phyloP scores from a whole-genome alignment of 2,888 invertebrate species.

The Cataglyphis albicans region DNA sequence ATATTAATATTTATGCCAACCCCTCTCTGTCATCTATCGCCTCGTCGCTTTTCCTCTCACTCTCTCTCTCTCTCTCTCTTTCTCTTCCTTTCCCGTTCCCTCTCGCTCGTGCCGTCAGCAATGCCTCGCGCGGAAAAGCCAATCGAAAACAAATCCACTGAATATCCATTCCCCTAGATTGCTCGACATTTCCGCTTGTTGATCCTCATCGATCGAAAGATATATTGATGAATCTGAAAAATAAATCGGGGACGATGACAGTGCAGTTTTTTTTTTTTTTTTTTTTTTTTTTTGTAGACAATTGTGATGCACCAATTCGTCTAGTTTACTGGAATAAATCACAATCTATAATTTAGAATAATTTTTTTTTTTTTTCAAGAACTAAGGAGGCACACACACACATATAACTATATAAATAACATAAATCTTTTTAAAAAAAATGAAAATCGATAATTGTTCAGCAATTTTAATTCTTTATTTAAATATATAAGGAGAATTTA shows the following conservation, averaged over 20 bases:
- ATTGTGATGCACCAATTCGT: not conserved
- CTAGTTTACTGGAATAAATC: not conserved
- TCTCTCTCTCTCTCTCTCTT: not conserved
- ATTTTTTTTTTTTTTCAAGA: not conserved
- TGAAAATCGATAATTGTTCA: not conserved
- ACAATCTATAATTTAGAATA: not conserved
- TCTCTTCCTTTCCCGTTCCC: slow-evolving; percentile 22
- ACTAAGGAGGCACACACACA: not conserved
- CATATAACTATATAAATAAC: not conserved
- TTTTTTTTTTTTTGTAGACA: slow-evolving; percentile 25
- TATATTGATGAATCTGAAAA: slow-evolving; percentile 21
- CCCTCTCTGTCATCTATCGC: slow-evolving; percentile 31
- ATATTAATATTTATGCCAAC: slow-evolving; percentile 81
- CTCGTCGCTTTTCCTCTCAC: not conserved
- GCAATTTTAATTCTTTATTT: not conserved
- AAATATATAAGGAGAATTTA: not conserved
- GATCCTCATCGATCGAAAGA: slow-evolving; percentile 46
- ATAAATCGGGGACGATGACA: slow-evolving; percentile 43
- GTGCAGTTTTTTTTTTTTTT: slow-evolving; percentile 26
- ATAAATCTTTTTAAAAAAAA: not conserved
- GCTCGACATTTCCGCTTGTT: slow-evolving; percentile 46
- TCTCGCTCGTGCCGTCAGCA: slow-evolving; percentile 46
- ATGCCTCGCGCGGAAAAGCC: slow-evolving; percentile 63
- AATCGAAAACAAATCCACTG: slow-evolving; percentile 65
- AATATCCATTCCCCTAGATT: slow-evolving; percentile 39